phyloP scores from a whole-genome alignment of 1,140 invertebrate species.

The Yoshiicerus persimilis region DNA sequence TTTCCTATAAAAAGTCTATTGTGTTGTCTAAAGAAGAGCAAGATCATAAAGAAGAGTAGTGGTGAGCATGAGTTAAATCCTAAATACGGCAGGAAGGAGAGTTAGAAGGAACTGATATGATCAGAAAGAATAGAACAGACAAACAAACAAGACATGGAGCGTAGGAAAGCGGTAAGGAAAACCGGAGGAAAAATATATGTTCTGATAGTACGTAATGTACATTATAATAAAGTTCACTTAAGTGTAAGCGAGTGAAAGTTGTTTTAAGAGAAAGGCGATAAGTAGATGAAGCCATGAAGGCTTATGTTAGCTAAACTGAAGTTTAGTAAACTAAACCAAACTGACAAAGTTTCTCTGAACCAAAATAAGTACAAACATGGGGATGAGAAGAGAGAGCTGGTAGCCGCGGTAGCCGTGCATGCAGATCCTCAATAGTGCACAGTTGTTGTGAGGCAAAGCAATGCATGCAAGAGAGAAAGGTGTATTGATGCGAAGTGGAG shows the following conservation, averaged over 20 bases:
- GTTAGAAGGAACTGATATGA: neutral
- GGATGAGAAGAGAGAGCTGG: neutral
- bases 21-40: neutral
- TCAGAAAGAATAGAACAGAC: neutral
- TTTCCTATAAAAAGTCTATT: neutral
- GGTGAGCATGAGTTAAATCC: neutral
- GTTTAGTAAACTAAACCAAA: slow-evolving; percentile 4
- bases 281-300: slow-evolving; percentile 13
- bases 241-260: slow-evolving; percentile 21
- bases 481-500: neutral
- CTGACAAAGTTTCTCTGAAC: neutral
- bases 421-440: neutral
- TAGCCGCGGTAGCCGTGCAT: neutral
- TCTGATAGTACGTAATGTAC: neutral
- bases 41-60: neutral
- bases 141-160: neutral
- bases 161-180: neutral
- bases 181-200: neutral
- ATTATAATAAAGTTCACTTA: slow-evolving; percentile 27
- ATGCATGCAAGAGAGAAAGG: neutral
- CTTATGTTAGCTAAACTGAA: slow-evolving; percentile 10
- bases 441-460: neutral
- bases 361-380: slow-evolving; percentile 2
- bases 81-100: neutral
- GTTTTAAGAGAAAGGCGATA: neutral